These are phyloP conservation scores for Corythaeola cristata DNA, from an alignment of 2,113 vertebrate species.

Conservation along the genomic window DNA sequence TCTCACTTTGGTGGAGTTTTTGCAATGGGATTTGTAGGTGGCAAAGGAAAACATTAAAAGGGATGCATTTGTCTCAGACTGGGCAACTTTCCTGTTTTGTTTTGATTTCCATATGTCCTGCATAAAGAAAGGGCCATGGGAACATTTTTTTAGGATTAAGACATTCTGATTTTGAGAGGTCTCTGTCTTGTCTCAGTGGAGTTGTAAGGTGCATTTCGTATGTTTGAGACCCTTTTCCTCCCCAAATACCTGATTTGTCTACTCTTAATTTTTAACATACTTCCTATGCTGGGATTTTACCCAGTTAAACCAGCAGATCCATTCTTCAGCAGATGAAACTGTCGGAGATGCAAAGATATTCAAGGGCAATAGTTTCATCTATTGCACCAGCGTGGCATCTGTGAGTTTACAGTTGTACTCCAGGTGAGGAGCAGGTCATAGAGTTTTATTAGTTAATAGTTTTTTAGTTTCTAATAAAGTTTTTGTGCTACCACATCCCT, in stretches of 20 bases:
- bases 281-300: background rate
- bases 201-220: background rate
- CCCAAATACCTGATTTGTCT: background rate
- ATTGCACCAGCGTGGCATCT: background rate
- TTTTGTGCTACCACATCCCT: background rate
- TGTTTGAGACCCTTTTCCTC: background rate
- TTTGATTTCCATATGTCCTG: background rate
- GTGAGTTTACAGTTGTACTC: accelerated
- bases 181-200: background rate
- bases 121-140: background rate
- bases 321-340: background rate
- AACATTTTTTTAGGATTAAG: background rate
- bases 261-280: background rate
- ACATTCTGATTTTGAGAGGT: background rate
- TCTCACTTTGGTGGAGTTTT: background rate
- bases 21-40: background rate
- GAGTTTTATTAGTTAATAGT: background rate
- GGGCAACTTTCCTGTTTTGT: background rate
- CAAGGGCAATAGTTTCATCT: background rate
- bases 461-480: background rate
- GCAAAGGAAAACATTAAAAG: background rate
- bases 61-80: background rate
- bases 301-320: background rate
- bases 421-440: background rate
- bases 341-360: background rate